Conservation (phyloP, 2,113 vertebrate genomes). For the Anhinga anhinga region DNA sequence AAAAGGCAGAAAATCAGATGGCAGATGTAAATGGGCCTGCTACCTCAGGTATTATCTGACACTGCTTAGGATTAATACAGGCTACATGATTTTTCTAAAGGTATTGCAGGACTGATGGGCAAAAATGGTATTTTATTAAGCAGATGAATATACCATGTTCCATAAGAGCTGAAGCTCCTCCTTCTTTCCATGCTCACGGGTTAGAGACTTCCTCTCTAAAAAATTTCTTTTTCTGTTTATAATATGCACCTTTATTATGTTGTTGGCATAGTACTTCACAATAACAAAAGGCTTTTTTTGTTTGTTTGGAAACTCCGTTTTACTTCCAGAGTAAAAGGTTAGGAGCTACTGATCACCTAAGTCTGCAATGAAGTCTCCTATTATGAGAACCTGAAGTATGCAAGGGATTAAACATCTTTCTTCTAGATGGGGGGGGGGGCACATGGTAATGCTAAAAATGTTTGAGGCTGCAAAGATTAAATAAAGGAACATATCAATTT, state of each 20-base stretch:
- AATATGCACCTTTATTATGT: not conserved
- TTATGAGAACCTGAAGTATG: constrained; percentile 70
- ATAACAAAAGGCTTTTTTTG: constrained; percentile 15
- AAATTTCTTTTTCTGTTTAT: not conserved
- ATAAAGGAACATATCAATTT: constrained; percentile 86
- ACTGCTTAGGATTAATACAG: not conserved
- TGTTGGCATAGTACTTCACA: constrained; percentile 15
- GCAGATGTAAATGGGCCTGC: not conserved
- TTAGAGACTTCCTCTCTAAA: not conserved
- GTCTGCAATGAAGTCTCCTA: constrained; percentile 66
- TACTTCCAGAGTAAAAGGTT: constrained; percentile 71
- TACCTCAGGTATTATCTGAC: not conserved
- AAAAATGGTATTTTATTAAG: not conserved
- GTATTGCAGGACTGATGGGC: not conserved
- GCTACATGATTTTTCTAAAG: not conserved
- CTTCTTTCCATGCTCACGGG: not conserved
- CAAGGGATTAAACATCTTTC: constrained; percentile 73
- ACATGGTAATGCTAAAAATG: constrained; percentile 79
- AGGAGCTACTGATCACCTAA: constrained; percentile 63
- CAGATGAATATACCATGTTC: not conserved
- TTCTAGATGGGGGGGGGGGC: constrained; percentile 50
- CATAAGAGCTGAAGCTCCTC: not conserved
- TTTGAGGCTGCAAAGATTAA: constrained; percentile 83
- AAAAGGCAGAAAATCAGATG: not conserved
- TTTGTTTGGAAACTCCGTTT: constrained; percentile 67